Evolutionary conservation across 2,888 invertebrate species (phyloP).

Genomic region (Biston stratarius): DNA sequence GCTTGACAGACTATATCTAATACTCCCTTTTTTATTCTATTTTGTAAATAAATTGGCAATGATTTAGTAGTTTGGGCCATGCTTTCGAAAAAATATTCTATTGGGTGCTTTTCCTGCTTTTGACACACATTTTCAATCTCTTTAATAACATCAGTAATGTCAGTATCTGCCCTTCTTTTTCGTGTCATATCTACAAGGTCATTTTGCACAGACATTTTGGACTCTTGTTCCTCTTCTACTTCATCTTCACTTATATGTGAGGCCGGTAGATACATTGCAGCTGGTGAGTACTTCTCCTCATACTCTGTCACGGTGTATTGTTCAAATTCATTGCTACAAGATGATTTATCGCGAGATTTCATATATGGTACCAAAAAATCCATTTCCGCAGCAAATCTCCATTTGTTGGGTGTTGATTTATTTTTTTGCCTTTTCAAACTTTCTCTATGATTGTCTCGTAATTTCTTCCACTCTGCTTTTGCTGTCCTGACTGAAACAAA

Average conservation of each 20-base stretch:
- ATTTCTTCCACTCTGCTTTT: constrained; percentile 27
- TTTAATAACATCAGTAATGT: background rate
- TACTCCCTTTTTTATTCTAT: constrained; percentile 5
- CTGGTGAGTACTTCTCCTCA: background rate
- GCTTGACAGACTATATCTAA: constrained; percentile 7
- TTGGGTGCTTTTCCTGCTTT: constrained; percentile 2
- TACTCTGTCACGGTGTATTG: background rate
- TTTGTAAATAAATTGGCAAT: constrained; percentile 7
- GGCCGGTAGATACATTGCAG: background rate
- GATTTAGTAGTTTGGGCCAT: constrained; percentile 4
- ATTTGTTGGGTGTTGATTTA: background rate
- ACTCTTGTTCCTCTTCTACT: background rate
- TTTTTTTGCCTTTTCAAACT: constrained; percentile 20
- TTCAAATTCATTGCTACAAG: background rate
- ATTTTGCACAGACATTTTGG: background rate
- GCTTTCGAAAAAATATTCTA: constrained; percentile 1
- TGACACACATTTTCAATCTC: background rate
- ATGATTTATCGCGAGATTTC: constrained; percentile 10
- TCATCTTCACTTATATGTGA: constrained; percentile 1
- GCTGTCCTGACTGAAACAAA: constrained; percentile 16
- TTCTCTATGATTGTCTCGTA: constrained; percentile 21
- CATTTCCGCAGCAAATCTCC: constrained; percentile 2
- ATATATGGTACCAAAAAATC: constrained; percentile 9
- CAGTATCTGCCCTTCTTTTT: background rate
- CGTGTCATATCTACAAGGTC: background rate